Evolutionary conservation across 2,888 invertebrate genomes (phyloP).

Genomic region (Lasius fuliginosus): DNA sequence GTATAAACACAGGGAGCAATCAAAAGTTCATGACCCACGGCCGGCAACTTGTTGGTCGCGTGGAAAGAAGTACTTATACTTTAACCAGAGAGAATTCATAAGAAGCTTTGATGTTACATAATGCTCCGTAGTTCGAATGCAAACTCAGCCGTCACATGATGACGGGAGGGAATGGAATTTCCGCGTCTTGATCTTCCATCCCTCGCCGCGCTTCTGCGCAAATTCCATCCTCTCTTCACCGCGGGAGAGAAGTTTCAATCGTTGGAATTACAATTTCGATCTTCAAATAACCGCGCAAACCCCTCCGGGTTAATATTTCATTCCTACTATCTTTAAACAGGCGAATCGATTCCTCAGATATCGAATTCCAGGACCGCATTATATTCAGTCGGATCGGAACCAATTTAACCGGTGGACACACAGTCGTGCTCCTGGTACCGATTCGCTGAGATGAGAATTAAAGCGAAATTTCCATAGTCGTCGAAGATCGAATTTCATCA

Average conservation of each 20-base stretch:
- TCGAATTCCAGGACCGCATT: constrained; percentile 48
- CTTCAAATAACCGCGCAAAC: constrained; percentile 60
- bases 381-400: constrained; percentile 55
- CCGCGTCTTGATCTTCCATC: constrained; percentile 51
- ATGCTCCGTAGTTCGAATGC: constrained; percentile 41
- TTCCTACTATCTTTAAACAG: constrained; percentile 64
- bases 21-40: constrained; percentile 29
- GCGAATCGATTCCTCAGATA: constrained; percentile 66
- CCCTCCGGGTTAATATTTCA: constrained; percentile 65
- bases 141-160: constrained; percentile 40
- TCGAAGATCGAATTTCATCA: constrained; percentile 48
- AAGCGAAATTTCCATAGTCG: constrained; percentile 41
- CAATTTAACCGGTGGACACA: constrained; percentile 60
- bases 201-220: constrained; percentile 9
- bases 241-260: constrained; percentile 51
- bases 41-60: constrained; percentile 27
- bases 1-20: constrained; percentile 10
- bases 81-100: constrained; percentile 35
- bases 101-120: constrained; percentile 48
- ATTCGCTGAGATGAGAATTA: constrained; percentile 37
- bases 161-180: constrained; percentile 47
- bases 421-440: constrained; percentile 42
- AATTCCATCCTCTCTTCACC: constrained; percentile 33
- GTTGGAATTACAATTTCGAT: constrained; percentile 67
- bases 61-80: constrained; percentile 39